phyloP scores from a whole-genome alignment of 2,888 invertebrate genomes.

The Callyntrura guangdongensis region DNA sequence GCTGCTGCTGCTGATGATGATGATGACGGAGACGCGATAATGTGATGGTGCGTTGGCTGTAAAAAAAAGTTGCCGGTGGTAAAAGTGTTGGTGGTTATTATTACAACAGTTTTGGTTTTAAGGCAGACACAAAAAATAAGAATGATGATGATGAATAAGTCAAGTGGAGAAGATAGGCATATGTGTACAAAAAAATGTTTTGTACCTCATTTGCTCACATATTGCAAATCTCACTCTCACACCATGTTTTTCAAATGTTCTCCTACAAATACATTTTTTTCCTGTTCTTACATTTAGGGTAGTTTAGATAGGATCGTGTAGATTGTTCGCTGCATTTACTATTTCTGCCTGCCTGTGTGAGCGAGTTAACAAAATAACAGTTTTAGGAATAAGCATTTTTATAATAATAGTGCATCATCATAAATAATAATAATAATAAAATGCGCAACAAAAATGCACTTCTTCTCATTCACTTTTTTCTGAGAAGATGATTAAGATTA shows the following conservation, averaged over 20 bases:
- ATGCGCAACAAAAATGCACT: conserved; percentile 28
- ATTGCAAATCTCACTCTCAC: not conserved
- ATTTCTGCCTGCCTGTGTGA: not conserved
- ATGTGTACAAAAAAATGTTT: conserved; percentile 18
- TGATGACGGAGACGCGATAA: conserved; percentile 4
- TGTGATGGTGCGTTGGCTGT: conserved; percentile 39
- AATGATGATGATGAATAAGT: conserved; percentile 1
- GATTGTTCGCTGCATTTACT: not conserved
- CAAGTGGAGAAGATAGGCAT: conserved; percentile 14
- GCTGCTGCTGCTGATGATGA: not conserved
- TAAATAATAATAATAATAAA: not conserved
- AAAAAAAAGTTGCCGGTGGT: not conserved
- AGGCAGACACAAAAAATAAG: conserved; percentile 22
- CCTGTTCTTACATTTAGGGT: not conserved
- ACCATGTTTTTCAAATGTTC: conserved; percentile 27
- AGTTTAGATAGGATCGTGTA: not conserved
- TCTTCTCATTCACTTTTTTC: conserved; percentile 42
- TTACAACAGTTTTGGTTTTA: conserved; percentile 23
- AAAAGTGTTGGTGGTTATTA: conserved; percentile 56
- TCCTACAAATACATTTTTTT: conserved; percentile 3
- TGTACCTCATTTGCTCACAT: conserved; percentile 1
- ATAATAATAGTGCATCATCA: conserved; percentile 17
- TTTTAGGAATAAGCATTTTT: not conserved
- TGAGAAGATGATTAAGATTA: not conserved
- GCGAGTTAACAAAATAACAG: not conserved